phyloP scores from a whole-genome alignment of 2,113 vertebrate species.

The Crotophaga sulcirostris region DNA sequence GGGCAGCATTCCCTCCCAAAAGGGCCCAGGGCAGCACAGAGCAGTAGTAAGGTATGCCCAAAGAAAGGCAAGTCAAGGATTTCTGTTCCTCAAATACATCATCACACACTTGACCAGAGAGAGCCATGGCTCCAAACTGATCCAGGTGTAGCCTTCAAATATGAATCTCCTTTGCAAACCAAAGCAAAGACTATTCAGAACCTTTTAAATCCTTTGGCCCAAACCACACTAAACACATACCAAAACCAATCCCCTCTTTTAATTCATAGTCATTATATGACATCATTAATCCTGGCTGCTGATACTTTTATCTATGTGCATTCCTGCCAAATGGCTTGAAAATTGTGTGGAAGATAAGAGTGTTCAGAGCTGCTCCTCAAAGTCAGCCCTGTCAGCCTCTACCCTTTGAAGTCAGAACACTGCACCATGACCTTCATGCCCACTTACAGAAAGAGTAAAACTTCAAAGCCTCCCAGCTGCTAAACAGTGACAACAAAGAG shows the following conservation, averaged over 20 bases:
- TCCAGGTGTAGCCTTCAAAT: background rate
- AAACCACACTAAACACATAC: background rate
- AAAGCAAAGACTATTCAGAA: background rate
- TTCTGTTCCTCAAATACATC: background rate
- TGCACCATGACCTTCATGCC: conserved; percentile 30
- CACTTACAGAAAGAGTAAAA: background rate
- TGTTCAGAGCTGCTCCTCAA: background rate
- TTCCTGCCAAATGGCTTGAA: conserved; percentile 35
- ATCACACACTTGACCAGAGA: background rate
- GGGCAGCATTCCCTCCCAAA: background rate
- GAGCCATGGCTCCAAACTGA: background rate
- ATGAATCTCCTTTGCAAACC: background rate
- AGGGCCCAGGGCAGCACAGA: background rate
- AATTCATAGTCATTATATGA: background rate
- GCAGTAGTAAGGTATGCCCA: too few species aligned
- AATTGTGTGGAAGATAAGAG: conserved; percentile 30
- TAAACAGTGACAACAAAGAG: conserved; percentile 5
- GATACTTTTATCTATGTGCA: conserved; percentile 21
- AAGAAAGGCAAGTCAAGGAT: background rate
- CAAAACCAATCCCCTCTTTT: background rate
- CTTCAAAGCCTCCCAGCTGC: conserved; percentile 59
- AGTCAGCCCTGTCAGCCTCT: conserved; percentile 5
- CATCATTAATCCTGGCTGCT: conserved; percentile 31
- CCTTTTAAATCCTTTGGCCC: background rate
- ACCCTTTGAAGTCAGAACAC: conserved; percentile 61